A percentile compares a stretch with the other conserved stretches of the same genome.
Conservation (phyloP, 2,113 vertebrate species). For the Entomyzon cyanotis region DNA sequence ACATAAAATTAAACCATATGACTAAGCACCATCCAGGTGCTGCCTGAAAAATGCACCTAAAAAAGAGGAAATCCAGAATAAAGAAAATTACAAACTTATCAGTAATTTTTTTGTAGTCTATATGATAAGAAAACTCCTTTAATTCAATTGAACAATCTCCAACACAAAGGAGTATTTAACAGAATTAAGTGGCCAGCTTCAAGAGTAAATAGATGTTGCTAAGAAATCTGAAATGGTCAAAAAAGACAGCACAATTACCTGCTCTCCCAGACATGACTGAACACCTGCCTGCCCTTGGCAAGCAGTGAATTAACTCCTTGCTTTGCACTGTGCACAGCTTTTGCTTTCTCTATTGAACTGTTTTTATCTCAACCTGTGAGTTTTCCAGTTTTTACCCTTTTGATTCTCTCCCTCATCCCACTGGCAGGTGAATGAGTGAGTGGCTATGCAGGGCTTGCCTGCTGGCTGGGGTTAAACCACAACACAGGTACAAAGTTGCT, state of each 20-base stretch:
- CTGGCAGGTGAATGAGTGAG: neutral
- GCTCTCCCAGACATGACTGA: neutral
- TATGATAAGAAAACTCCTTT: neutral
- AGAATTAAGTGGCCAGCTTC: neutral
- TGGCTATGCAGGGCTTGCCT: neutral
- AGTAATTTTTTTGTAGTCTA: neutral
- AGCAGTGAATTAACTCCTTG: neutral
- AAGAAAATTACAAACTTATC: neutral
- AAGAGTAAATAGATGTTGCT: neutral
- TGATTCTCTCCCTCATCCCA: neutral
- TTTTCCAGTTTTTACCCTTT: neutral
- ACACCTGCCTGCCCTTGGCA: neutral
- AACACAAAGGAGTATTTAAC: neutral
- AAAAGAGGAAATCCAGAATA: neutral
- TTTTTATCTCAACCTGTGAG: accelerated
- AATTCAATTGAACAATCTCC: neutral
- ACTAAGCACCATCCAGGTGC: neutral
- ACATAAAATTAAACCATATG: neutral
- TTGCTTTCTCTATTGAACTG: neutral
- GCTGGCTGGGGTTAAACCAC: neutral
- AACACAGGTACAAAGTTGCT: neutral
- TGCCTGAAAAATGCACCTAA: neutral
- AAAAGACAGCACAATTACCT: neutral
- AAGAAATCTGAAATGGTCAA: neutral
- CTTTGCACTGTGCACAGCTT: neutral